Evolutionary conservation across 37 sponge, comb jelly and placozoan genomes (phyloP).

Genomic region (Halisarca cf. caerulea): DNA sequence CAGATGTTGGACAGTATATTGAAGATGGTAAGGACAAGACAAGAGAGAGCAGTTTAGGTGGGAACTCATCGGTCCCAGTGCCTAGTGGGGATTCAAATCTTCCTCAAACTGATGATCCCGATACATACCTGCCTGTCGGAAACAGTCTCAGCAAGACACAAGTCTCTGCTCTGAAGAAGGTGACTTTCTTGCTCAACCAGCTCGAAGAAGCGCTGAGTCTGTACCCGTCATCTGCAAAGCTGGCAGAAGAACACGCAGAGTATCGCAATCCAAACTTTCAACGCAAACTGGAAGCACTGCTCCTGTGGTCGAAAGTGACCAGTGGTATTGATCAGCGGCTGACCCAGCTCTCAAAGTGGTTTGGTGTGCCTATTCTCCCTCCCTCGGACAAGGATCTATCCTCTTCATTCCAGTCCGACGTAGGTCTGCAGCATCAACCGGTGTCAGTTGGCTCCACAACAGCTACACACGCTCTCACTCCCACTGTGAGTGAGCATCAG

Average conservation of each 20-base stretch:
- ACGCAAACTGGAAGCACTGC: constrained; percentile 45
- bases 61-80: no score
- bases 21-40: no score
- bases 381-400: background rate
- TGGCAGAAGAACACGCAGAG: constrained; percentile 46
- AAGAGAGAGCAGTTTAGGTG: no score
- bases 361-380: constrained; percentile 15
- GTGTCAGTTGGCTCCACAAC: background rate
- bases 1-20: no score
- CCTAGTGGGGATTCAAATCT: no score
- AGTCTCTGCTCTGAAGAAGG: constrained; percentile 16
- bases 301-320: constrained; percentile 68
- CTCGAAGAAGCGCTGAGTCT: constrained; percentile 44
- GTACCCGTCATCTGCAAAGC: constrained; percentile 29
- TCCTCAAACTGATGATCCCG: no score
- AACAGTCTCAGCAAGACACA: constrained; percentile 39
- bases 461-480: background rate
- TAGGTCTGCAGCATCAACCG: background rate
- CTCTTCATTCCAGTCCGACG: background rate
- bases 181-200: constrained; percentile 31
- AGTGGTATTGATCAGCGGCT: constrained; percentile 34
- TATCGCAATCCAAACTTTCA: constrained; percentile 44
- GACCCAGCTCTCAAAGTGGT: constrained; percentile 40
- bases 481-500: background rate
- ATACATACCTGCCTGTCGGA: background rate